Evolutionary conservation across 2,797 vertebrate species (phyloP).

Genomic region (Galagoides demidoff): DNA sequence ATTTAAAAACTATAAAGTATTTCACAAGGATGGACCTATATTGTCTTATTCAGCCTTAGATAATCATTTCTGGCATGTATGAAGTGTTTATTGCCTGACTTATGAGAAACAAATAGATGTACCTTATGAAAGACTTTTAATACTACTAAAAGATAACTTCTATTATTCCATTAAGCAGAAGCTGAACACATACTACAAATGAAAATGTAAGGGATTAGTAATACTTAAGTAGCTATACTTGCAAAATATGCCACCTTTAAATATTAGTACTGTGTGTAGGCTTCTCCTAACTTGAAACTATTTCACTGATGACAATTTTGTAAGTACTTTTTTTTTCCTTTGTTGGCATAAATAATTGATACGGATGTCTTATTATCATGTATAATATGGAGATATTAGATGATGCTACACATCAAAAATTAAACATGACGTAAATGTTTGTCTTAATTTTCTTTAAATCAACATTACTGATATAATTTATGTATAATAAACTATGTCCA

Average conservation of each 20-base stretch:
- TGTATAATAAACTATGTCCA: neutral
- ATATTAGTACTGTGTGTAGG: neutral
- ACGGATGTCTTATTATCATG: neutral
- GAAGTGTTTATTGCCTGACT: neutral
- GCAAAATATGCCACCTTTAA: slow-evolving; percentile 26
- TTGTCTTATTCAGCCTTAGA: slow-evolving; percentile 6
- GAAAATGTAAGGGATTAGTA: slow-evolving; percentile 3
- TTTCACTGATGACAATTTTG: neutral
- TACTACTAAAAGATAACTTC: slow-evolving; percentile 29
- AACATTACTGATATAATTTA: slow-evolving; percentile 5
- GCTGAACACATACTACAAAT: slow-evolving; percentile 11
- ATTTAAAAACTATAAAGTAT: slow-evolving; percentile 45
- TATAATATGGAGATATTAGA: neutral
- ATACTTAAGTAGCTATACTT: neutral
- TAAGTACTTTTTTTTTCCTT: slow-evolving; percentile 23
- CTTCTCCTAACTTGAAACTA: slow-evolving; percentile 10
- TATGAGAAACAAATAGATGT: slow-evolving; percentile 33
- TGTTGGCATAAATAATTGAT: neutral
- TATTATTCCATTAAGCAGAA: slow-evolving; percentile 32
- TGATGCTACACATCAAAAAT: slow-evolving; percentile 39
- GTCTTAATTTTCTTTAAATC: slow-evolving; percentile 43
- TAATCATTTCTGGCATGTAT: neutral
- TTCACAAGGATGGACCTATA: slow-evolving; percentile 3
- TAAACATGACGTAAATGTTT: neutral
- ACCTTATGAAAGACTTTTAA: slow-evolving; percentile 35